Base-by-base conservation (phyloP, 2,113 vertebrate species). In the Leucopsar rothschildi region DNA sequence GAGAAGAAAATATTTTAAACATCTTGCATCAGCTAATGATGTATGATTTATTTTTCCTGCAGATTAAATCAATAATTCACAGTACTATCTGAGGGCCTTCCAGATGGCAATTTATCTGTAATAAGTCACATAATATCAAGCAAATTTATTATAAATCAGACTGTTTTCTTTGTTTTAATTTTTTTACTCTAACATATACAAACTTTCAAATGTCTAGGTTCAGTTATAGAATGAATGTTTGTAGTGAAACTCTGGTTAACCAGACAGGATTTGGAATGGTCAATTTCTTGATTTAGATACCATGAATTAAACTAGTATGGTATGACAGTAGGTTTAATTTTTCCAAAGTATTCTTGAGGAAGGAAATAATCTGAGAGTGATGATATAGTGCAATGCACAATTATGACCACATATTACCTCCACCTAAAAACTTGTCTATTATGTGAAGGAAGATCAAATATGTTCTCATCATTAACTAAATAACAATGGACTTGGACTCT, bases 31-130 rank as follows among this genome's bases (percentile, higher is more conserved):
- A 61, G 44, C 56, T 91, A 88, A 92, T 75, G 79, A 69, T 72
- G 9, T 81, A 63, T 66, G 12, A 56, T 73, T 87, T 86, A 90
- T 80, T 94, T 82, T 83, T 95, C 92, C 86, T 98, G 55, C 96
- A 98, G 98, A 98, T 98, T 95, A 97, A 79, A 88, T 98, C 98
- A 27, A 97, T 98, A 95, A 97, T 98, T 91, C 98, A 98, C 69
- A 98, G 97, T 92, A 96, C 93, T 90, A 97, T 98, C 70, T 40
- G 79, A 57, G 98, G 97, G 89, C 96, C 97, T 94, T 98, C 98
- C 96, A 98, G 96, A 96, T 99, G 98, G 98, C 96, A 96, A 47
- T 97, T 89, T 60, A 86, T 89, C 37, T 92, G 63, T 33, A 98
- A 98, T 55, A 97, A 98, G n/a, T 93, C 97, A 61, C 75, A 92